Base-by-base conservation (phyloP, 1,140 invertebrate genomes). In the Phymastichus coffea region DNA sequence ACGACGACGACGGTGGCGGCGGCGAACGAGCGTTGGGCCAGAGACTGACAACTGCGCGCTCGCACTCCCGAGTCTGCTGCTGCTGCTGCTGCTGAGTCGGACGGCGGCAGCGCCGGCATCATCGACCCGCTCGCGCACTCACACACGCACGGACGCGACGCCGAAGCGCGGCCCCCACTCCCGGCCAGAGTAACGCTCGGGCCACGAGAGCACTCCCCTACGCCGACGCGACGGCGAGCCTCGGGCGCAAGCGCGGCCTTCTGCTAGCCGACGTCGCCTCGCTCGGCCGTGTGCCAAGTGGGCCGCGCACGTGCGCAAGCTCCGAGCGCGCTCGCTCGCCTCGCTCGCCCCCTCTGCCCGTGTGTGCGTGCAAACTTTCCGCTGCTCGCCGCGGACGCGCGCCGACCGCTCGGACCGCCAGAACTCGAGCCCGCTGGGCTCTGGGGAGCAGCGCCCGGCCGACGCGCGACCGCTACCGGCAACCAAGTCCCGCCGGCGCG, bases 21-120 rank as follows among this genome's bases (percentile, higher is more conserved):
- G 28, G 28, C 28, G 28, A 12, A 30, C 12, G 28, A 30, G 28
- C 12, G 6, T 8, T 70, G 70, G 70, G 74, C 74, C 75, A 77
- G 71, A 74, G 73, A 77, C 74, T 73, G 73, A 77, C 77, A 76
- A 68, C 66, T 69, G 68, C 65, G 54, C 28, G 37, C 37, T 9
- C 37, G 37, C 37, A 15, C 66, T n/a, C n/a, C n/a, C n/a, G n/a
- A n/a, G n/a, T n/a, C n/a, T n/a, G n/a, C n/a, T n/a, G n/a, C n/a
- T n/a, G n/a, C n/a, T n/a, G n/a, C n/a, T n/a, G n/a, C n/a, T n/a
- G n/a, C n/a, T n/a, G n/a, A n/a, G 69, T 68, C 69, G 67, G n/a
- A n/a, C n/a, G 64, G 69, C 69, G 67, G 71, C 67, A 74, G 70
- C 75, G 70, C 75, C 75, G 76, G 76, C 77, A 78, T 76, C 76